Percentiles rank a stretch among this genome's conserved stretches.
These are phyloP conservation scores for Iselma pallidipennis DNA, from an alignment of 2,888 invertebrate species.

Conservation along the genomic window DNA sequence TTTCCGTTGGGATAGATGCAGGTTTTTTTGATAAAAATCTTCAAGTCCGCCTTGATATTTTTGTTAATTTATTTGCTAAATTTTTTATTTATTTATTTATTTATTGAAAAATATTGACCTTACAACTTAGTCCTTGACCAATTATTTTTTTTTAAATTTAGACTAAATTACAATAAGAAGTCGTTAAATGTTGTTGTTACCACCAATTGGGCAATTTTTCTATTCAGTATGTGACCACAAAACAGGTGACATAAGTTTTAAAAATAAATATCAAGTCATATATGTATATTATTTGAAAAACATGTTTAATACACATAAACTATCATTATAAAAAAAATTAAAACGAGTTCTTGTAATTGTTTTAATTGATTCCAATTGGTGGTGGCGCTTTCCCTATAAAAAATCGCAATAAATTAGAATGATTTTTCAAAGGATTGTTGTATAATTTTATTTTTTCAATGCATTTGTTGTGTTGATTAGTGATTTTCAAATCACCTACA, in stretches of 20 bases:
- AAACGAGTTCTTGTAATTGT: neutral
- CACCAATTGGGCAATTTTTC: slow-evolving; percentile 27
- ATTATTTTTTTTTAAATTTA: neutral
- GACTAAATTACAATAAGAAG: neutral
- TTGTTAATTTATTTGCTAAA: neutral
- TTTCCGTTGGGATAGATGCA: neutral
- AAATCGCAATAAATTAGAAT: neutral
- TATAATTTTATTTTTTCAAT: neutral
- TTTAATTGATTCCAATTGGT: neutral
- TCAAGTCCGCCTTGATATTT: neutral
- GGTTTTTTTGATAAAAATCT: neutral
- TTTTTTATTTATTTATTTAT: neutral
- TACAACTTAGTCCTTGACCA: neutral
- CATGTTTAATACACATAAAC: too few species aligned
- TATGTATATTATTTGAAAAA: neutral
- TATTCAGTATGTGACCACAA: slow-evolving; percentile 29
- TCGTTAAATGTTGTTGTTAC: neutral
- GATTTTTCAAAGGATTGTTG: neutral
- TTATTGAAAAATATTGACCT: neutral
- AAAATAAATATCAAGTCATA: slow-evolving; percentile 27
- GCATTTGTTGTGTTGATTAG: neutral
- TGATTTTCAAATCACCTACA: neutral
- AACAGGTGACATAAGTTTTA: slow-evolving; percentile 41
- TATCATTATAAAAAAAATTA: neutral
- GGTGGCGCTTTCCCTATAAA: neutral